Conservation (phyloP, 1,140 invertebrate genomes). For the Drosophila baimaii region DNA sequence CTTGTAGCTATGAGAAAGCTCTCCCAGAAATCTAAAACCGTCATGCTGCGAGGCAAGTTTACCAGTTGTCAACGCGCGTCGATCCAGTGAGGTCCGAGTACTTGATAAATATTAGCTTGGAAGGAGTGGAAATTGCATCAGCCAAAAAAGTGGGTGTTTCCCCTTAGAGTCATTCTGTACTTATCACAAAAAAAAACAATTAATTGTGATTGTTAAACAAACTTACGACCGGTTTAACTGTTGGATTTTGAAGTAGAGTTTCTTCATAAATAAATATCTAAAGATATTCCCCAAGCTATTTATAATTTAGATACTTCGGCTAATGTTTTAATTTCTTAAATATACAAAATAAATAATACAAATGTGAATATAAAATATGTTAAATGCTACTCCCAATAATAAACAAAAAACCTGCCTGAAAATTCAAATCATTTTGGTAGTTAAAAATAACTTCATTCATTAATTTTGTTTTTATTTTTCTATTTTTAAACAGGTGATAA, state of each 20-base stretch:
- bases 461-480: not conserved
- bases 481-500: not conserved
- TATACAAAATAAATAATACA: not conserved
- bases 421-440: not conserved
- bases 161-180: no score
- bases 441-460: not conserved
- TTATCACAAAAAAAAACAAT: no score
- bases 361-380: not conserved
- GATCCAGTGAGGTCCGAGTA: constrained; percentile 7
- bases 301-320: not conserved
- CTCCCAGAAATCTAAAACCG: not conserved
- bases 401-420: not conserved
- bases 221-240: not conserved
- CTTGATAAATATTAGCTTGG: not conserved
- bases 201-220: not conserved
- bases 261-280: not conserved
- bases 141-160: not conserved
- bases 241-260: no score
- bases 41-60: not conserved
- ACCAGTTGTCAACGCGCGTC: constrained; percentile 13
- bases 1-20: not conserved
- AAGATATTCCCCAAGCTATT: not conserved
- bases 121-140: not conserved
- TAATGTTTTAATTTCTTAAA: not conserved
- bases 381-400: no score